Conservation (phyloP, 2,113 vertebrate genomes). For the Perca flavescens region DNA sequence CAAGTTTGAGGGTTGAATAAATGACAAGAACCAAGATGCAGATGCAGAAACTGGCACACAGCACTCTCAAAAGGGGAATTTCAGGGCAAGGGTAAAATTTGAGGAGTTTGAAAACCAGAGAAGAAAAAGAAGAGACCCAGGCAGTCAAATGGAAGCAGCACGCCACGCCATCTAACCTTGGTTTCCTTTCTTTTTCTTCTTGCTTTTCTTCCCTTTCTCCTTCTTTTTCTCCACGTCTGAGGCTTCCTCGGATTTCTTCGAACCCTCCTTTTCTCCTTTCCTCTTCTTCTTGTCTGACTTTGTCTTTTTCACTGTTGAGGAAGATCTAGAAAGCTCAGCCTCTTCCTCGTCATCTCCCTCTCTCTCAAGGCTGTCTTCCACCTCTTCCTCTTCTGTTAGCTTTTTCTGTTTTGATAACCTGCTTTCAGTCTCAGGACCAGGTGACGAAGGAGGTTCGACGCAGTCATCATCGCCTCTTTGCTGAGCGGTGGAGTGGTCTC, state of each 20-base stretch:
- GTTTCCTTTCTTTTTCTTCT: conserved; percentile 71
- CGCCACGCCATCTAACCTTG: conserved; percentile 79
- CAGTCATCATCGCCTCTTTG: background rate
- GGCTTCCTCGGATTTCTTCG: conserved; percentile 52
- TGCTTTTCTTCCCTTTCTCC: conserved; percentile 67
- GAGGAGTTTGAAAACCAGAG: background rate
- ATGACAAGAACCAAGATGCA: background rate
- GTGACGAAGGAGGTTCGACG: conserved; percentile 5
- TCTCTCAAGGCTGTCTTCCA: conserved; percentile 31
- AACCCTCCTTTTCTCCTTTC: conserved; percentile 44
- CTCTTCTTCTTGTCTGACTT: conserved; percentile 66
- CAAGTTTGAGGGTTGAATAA: no score
- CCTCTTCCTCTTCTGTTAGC: conserved; percentile 33
- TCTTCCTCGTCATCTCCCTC: conserved; percentile 64
- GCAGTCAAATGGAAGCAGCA: conserved; percentile 37
- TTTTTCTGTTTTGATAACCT: conserved; percentile 13
- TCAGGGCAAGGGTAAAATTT: background rate
- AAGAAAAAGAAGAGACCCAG: conserved; percentile 20
- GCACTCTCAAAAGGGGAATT: background rate
- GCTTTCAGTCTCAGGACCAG: conserved; percentile 17
- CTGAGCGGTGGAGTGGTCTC: conserved; percentile 23
- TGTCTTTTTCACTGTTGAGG: conserved; percentile 64
- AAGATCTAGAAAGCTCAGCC: conserved; percentile 14
- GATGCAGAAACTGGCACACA: conserved; percentile 9
- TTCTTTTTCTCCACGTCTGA: conserved; percentile 56